Percentiles rank a stretch among this genome's conserved stretches.
Evolutionary conservation across 2,888 invertebrate species (phyloP).

Genomic region (Calameuta pallipes): DNA sequence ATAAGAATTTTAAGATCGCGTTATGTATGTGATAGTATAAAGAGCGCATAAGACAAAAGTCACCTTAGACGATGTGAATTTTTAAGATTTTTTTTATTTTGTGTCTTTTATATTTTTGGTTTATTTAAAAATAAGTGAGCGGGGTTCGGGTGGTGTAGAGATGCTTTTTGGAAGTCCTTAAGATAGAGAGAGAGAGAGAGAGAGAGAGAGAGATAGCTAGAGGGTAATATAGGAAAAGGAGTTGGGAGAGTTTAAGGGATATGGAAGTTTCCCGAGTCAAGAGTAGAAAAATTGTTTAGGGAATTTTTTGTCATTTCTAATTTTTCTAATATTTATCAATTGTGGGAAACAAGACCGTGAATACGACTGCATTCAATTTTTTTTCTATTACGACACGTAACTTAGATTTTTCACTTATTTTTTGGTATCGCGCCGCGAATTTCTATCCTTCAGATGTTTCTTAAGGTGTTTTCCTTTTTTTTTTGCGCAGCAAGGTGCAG

Average conservation of each 20-base stretch:
- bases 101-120: constrained; percentile 34
- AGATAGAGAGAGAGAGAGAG: constrained; percentile 12
- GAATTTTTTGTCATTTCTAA: neutral
- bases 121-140: constrained; percentile 34
- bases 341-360: neutral
- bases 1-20: neutral
- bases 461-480: constrained; percentile 8
- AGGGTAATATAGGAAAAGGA: neutral
- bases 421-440: neutral
- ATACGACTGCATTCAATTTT: neutral
- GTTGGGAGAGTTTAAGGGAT: neutral
- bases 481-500: neutral
- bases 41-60: neutral
- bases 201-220: neutral
- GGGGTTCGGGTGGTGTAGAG: neutral
- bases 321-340: neutral
- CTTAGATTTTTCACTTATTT: neutral
- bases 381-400: neutral
- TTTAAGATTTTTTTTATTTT: constrained; percentile 41
- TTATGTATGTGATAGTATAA: neutral
- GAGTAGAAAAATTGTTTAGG: neutral
- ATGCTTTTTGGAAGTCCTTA: constrained; percentile 16
- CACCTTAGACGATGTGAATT: constrained; percentile 23
- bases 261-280: constrained; percentile 16
- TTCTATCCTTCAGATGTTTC: neutral